Evolutionary conservation across 2,888 invertebrate species (phyloP).

Genomic region (Drosophila monieri): DNA sequence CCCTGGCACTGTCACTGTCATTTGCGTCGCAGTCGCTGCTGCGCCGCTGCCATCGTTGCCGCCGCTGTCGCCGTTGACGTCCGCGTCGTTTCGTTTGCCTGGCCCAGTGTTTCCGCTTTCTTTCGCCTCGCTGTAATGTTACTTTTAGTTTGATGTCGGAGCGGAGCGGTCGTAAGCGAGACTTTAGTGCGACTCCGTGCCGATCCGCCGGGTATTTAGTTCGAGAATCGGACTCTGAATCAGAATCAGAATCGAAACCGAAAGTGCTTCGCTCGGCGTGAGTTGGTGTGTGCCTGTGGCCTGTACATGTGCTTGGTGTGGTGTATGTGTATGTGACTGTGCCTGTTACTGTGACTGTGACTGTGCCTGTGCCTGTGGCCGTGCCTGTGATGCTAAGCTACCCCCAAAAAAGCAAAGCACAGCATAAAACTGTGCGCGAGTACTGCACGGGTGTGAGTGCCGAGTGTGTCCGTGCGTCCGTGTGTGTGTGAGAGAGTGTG

Average conservation of each 20-base stretch:
- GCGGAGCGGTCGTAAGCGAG: constrained; percentile 75
- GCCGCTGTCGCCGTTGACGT: constrained; percentile 47
- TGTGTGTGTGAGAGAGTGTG: constrained; percentile 37
- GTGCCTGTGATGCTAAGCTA: constrained; percentile 65
- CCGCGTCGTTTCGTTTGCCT: constrained; percentile 69
- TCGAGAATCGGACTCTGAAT: constrained; percentile 75
- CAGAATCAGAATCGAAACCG: constrained; percentile 58
- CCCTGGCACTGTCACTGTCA: constrained; percentile 63
- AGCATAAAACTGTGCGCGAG: constrained; percentile 77
- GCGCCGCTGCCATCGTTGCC: constrained; percentile 43
- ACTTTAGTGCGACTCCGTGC: constrained; percentile 76
- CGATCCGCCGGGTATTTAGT: constrained; percentile 53
- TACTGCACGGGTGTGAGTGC: constrained; percentile 42
- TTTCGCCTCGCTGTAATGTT: constrained; percentile 71
- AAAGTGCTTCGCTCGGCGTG: constrained; percentile 39
- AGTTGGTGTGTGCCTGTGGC: constrained; percentile 19
- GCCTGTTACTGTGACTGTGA: constrained; percentile 54
- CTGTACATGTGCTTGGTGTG: constrained; percentile 8
- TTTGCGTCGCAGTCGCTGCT: constrained; percentile 67
- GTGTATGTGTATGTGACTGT: too few relatives aligned
- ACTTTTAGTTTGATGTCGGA: constrained; percentile 79
- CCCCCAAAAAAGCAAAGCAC: constrained; percentile 78
- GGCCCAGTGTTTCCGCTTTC: constrained; percentile 80
- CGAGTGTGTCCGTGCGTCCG: constrained; percentile 22
- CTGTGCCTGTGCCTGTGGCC: constrained; percentile 48